Base-by-base conservation (phyloP, 2,888 invertebrate species). In the Ectobius pallidus region DNA sequence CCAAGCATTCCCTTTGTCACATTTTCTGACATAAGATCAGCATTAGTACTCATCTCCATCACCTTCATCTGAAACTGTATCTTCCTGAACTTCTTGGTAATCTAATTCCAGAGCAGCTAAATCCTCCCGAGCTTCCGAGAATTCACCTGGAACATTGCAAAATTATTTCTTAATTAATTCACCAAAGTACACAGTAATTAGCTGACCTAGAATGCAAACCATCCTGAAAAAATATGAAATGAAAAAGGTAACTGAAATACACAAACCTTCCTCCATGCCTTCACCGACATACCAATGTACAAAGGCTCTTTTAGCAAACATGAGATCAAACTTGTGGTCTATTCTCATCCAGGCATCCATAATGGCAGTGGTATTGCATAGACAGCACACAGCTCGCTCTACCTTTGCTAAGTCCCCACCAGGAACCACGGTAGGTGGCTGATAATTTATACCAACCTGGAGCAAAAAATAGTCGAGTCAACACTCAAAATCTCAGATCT, bases 101-200 rank as follows among this genome's bases (percentile, higher is more conserved):
- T 84, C 83, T 73, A 82, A 80, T 71, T 82, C 83, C 79, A 68
- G 80, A 27, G 85, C 85, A 74, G 82, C 88, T 80, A 91, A 84
- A 85, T 90, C 90, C 79, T 90, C 90, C 77, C 92, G 87, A 30
- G 92, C 95, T 83, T 95, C 95, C 39, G 92, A 91, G 87, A 95
- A 95, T 75, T 84, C 84, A 6, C 76, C 75, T 75, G 62, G 3
- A 18, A 39, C 9, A 27, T 34, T 7, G 34, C 11, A 6, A 34
- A 34, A 34, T n/a, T n/a, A n/a, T n/a, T n/a, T n/a, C n/a, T n/a
- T n/a, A n/a, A n/a, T n/a, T n/a, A n/a, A n/a, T n/a, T n/a, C n/a
- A n/a, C n/a, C n/a, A n/a, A n/a, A n/a, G n/a, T n/a, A n/a, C n/a
- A n/a, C n/a, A n/a, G n/a, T n/a, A n/a, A n/a, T n/a, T n/a, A n/a